Conservation (phyloP, 1,140 invertebrate species). For the Drosophila sulfurigaster region DNA sequence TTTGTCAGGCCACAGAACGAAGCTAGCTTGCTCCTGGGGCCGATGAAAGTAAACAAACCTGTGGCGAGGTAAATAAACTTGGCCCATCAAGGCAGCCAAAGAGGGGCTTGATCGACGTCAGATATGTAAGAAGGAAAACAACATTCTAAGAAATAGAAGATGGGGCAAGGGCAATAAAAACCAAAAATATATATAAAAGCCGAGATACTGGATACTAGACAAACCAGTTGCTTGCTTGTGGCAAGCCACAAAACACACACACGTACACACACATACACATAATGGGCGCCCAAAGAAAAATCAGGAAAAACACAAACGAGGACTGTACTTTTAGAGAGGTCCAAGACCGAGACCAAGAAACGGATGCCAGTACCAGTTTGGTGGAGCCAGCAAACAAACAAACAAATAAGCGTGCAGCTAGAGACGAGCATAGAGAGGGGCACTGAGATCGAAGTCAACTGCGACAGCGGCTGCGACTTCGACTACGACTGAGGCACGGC, state of each 20-base stretch:
- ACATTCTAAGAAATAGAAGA: constrained; percentile 71
- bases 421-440: constrained; percentile 51
- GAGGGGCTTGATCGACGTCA: constrained; percentile 58
- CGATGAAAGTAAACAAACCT: constrained; percentile 62
- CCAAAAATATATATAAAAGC: constrained; percentile 12
- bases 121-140: constrained; percentile 67
- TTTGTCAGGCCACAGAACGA: constrained; percentile 34
- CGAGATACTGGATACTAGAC: constrained; percentile 69
- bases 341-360: constrained; percentile 11
- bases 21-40: constrained; percentile 12
- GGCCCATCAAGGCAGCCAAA: constrained; percentile 28
- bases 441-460: constrained; percentile 33
- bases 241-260: constrained; percentile 33
- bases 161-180: constrained; percentile 48
- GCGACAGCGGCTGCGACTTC: neutral
- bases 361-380: constrained; percentile 75
- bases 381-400: constrained; percentile 78
- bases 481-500: constrained; percentile 31
- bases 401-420: constrained; percentile 78
- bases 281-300: constrained; percentile 62
- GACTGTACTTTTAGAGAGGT: constrained; percentile 64
- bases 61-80: constrained; percentile 72
- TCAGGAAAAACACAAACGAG: constrained; percentile 70
- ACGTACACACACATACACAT: constrained; percentile 21
- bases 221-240: constrained; percentile 67